phyloP scores from a whole-genome alignment of 2,797 vertebrate genomes.

The Alfaro cultratus region DNA sequence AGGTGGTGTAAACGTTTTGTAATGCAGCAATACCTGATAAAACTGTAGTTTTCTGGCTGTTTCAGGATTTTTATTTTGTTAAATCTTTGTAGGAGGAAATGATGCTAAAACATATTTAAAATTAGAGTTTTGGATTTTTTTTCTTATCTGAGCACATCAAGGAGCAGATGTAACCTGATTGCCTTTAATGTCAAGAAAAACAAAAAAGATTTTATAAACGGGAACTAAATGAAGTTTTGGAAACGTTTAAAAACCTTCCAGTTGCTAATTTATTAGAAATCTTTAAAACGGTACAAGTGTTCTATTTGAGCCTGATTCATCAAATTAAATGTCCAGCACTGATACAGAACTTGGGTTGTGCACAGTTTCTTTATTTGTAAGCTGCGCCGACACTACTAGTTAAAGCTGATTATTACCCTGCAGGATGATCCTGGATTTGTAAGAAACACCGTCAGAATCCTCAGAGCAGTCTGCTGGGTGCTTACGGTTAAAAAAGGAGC shows the following conservation, averaged over 20 bases:
- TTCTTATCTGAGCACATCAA: not conserved
- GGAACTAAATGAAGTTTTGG: not conserved
- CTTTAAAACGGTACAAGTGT: not conserved
- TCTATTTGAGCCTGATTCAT: not conserved
- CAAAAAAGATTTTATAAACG: not conserved
- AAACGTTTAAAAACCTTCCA: not conserved
- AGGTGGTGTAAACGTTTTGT: not conserved
- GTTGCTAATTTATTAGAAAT: not conserved
- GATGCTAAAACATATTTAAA: not conserved
- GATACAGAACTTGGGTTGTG: not conserved
- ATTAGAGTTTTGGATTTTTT: not conserved
- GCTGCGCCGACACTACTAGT: not conserved
- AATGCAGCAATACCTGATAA: not conserved
- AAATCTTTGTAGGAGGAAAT: not conserved
- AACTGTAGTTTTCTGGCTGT: not conserved
- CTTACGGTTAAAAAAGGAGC: conserved; percentile 15
- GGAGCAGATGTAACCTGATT: not conserved
- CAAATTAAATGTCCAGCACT: not conserved
- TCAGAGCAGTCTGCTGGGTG: not conserved
- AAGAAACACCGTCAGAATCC: not conserved
- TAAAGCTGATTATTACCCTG: not conserved
- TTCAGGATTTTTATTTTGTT: not conserved
- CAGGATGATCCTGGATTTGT: not conserved
- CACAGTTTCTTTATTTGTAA: not conserved
- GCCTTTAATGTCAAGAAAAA: not conserved